Base-by-base conservation (phyloP, 2,888 invertebrate species). In the Poecilobothrus nobilitatus region DNA sequence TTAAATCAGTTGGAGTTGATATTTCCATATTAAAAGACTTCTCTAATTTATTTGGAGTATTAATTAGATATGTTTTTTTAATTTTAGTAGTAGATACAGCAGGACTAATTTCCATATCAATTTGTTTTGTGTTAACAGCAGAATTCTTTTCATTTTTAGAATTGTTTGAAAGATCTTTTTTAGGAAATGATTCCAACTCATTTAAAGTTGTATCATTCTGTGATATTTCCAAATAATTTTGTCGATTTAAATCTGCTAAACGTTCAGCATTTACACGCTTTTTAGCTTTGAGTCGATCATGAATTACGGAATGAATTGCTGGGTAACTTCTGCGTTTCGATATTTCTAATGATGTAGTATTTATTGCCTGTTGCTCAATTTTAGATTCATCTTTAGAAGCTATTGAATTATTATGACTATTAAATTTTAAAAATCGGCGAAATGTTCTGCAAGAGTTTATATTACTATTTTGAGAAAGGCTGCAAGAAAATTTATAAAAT, bases 231-330 rank as follows among this genome's bases (percentile, higher is more conserved):
- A 15, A 22, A n/a, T 15, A 63, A 27, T 27, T 63, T 63, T 63
- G 15, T n/a, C 53, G 18, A 53, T 53, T 53, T 63, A 63, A 63
- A 27, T 63, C 5, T n/a, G 27, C 63, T 63, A 63, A 27, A n/a
- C 63, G 27, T 12, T 22, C 63, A 15, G 63, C 63, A 63, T 63
- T 63, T 63, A 27, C 27, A 27, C 63, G 63, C 27, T 63, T 22
- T 63, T 63, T 63, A 15, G 63, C 63, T 18, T 27, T 22, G 2
- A 33, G 9, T 10, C 63, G 63, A 33, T 63, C 63, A 27, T 18
- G 22, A 27, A 22, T 27, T 2, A 63, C 63, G 5, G 63, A 27
- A 63, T 63, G 22, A 18, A 63, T 27, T 27, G 15, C 7, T 18
- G 27, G 63, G 12, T 63, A 27, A 15, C 5, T 12, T 63, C 15